phyloP scores from a whole-genome alignment of 2,113 vertebrate species.

The Rhabdornis inornatus region DNA sequence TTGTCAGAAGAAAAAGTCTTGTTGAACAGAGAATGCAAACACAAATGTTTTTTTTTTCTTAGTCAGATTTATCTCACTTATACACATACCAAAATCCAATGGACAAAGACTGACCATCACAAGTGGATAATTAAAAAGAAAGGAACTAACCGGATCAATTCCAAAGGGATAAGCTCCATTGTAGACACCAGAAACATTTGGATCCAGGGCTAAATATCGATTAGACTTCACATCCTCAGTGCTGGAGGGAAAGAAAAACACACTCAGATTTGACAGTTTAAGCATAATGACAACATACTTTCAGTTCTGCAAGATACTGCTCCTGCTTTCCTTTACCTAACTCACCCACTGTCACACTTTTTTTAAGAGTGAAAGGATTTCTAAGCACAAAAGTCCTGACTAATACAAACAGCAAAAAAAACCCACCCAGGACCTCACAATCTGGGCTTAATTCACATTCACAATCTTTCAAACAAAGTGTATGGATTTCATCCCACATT shows the following conservation, averaged over 20 bases:
- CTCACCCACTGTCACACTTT: background rate
- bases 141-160: constrained; percentile 89
- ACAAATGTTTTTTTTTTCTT: background rate
- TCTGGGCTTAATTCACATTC: background rate
- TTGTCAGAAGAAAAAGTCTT: background rate
- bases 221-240: constrained; percentile 41
- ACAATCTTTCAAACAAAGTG: background rate
- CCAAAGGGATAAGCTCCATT: constrained; percentile 89
- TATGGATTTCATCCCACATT: background rate
- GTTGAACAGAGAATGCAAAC: background rate
- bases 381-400: background rate
- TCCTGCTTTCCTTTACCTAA: background rate
- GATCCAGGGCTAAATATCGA: constrained; percentile 79
- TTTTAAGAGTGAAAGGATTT: background rate
- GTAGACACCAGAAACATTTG: constrained; percentile 85
- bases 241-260: constrained; percentile 31
- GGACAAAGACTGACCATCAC: background rate
- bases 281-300: background rate
- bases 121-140: background rate
- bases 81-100: background rate
- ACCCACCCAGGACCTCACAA: background rate
- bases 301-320: background rate
- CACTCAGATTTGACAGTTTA: background rate
- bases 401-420: background rate
- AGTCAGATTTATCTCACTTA: background rate